Evolutionary conservation across 2,113 vertebrate genomes (phyloP).

Genomic region (Halcyon malimbica): DNA sequence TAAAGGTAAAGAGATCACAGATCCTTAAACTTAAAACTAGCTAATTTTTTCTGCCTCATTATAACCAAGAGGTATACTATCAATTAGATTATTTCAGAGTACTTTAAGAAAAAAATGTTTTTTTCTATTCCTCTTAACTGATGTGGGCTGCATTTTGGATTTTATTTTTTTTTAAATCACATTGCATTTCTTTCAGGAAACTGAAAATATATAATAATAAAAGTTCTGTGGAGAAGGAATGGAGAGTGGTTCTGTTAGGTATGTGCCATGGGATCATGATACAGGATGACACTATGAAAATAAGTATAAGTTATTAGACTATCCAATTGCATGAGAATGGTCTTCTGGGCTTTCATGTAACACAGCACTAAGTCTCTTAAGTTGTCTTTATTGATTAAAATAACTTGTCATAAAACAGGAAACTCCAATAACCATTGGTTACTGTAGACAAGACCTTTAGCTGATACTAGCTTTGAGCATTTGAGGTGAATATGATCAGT

Average conservation of each 20-base stretch:
- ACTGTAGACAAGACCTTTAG: background rate
- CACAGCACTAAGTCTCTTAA: background rate
- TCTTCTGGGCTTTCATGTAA: background rate
- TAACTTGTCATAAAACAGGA: background rate
- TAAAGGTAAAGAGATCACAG: background rate
- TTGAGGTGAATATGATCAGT: conserved; percentile 1
- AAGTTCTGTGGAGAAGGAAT: background rate
- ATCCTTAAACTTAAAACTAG: background rate
- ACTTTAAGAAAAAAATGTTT: background rate
- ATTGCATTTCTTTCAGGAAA: background rate
- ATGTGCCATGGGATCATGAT: background rate
- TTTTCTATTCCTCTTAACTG: background rate
- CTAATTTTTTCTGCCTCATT: background rate
- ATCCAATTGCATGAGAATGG: background rate
- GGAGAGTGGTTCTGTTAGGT: background rate
- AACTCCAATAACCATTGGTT: background rate
- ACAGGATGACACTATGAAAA: background rate
- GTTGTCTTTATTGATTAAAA: conserved; percentile 5
- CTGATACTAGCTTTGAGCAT: background rate
- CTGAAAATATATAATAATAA: background rate
- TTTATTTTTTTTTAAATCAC: background rate
- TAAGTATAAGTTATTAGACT: background rate
- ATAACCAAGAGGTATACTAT: background rate
- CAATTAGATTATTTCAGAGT: background rate
- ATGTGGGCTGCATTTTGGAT: background rate